Base-by-base conservation (phyloP, 2,113 vertebrate species). In the Ramphastos sulfuratus region DNA sequence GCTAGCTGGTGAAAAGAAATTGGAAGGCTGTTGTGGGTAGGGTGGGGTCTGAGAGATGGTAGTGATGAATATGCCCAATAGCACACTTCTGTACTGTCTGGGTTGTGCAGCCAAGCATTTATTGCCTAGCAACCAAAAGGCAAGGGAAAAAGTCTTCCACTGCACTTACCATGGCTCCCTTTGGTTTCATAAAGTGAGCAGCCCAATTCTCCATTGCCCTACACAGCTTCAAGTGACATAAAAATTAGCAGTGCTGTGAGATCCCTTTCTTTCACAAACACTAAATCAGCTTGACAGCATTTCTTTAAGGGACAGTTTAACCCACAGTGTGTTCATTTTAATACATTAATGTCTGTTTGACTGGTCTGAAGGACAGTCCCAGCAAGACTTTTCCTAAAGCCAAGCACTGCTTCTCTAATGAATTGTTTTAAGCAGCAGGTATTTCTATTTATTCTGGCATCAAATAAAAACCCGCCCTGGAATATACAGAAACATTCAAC, bases 381-480 rank as follows among this genome's bases (percentile, higher is more conserved):
- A 94, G 87, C 76, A 94, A 94, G 73, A 60, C 28, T 94, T 89
- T 84, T 86, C 44, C 95, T 94, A 23, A 74, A 95, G 85, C 54
- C 94, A 94, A 58, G 87, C 94, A 75, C 65, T 80, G 94, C 82
- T 92, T 72, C 91, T 95, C 93, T 95, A 94, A 96, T 94, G 94
- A 93, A 95, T 94, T 96, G 95, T 94, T 96, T 92, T 83, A 95
- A 94, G 94, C 93, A 92, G 89, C 95, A 96, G 96, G 94, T 96
- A 96, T 95, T 96, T 92, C 94, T 96, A 78, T 96, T 96, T 96
- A 94, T 94, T 94, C 95, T 96, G 95, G 94, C 96, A 94, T 83
- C 85, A 92, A 94, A 87, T 90, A 88, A 96, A 96, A 96, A 92
- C 94, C 96, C 96, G 87, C 93, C 95, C 95, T 95, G 94, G 96